Base-by-base conservation (phyloP, 2,888 invertebrate genomes). In the Limnephilus auricula region DNA sequence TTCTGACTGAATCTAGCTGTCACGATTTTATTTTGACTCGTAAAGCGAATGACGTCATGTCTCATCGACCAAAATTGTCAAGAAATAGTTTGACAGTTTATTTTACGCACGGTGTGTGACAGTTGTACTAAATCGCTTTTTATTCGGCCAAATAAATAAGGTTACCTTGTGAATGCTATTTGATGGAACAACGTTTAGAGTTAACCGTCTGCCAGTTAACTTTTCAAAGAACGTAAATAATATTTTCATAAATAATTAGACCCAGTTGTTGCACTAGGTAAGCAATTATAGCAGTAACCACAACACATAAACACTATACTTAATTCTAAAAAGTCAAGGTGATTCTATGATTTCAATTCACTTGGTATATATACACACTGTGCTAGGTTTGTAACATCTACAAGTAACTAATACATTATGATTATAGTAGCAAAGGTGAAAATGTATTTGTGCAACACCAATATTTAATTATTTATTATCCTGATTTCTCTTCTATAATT, bases 31-130 rank as follows among this genome's bases (percentile, higher is more conserved):
- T 87, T 87, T 87, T 87, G 87, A 87, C 50, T 87, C 78, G 45
- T 85, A 45, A 85, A 85, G 30, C n/a, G 85, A 45, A 40, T 87
- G 87, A 87, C 87, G 87, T 87, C 87, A 87, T 87, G 65, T 32
- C 87, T 78, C 78, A 87, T 87, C 87, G 78, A 87, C 87, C 65
- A 78, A 65, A 87, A 32, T 87, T 65, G 87, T 31, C 85, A 25
- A 25, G 50, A 87, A 87, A 87, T 87, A 87, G 87, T 87, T 87
- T 89, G 89, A 89, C 89, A 89, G 89, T 79, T 89, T 88, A 79
- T 82, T 82, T 82, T 34, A 82, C 31, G 40, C 25, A 45, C 40
- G 85, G 30, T 45, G 45, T n/a, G 85, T 85, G 31, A 85, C n/a
- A 45, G 30, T 45, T 85, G 40, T 85, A 5, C 50, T 65, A 18